Base-by-base conservation (phyloP, 2,888 invertebrate species). In the Pyrrhia umbra region DNA sequence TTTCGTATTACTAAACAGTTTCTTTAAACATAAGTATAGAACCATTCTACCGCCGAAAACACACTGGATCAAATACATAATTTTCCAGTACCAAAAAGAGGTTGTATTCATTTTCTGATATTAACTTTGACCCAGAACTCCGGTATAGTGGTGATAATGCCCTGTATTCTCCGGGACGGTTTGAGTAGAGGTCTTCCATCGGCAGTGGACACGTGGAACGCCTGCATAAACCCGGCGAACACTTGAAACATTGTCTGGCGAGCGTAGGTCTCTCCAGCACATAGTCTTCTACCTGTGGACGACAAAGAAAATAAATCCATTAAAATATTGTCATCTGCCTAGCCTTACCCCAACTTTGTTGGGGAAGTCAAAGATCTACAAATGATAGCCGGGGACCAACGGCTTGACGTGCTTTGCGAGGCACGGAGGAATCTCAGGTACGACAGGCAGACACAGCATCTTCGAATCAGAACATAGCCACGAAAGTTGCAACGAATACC, bases 201-300 rank as follows among this genome's bases (percentile, higher is more conserved):
- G 0, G 95, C 94, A 1, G 96, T 92, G 1, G 93, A 90, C 13
- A 96, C 93, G 60, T 92, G 89, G 83, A 97, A 97, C 46, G 96
- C 95, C 80, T 97, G 97, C 87, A 96, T 91, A 68, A 97, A 90
- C 0, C 93, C 94, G 0, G 96, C 83, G 30, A 96, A 92, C 8
- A 96, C 91, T 66, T 96, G 93, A 84, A 97, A 97, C 85, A 97
- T 90, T 73, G 95, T 92, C 72, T 96, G 96, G 1, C 97, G 93
- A 0, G 97, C 96, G 83, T 96, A 96, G 0, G 97, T 97, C 86
- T 97, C 97, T 0, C 97, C 97, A 0, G 96, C 96, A 80, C 97
- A 97, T 0, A 97, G 87, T 25, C 97, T 93, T 75, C 96, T 95
- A 0, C 97, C 97, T 96, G 85, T 0, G 82, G 83, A 68, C 1